Conservation (phyloP, 2,797 vertebrate genomes). For the Mormyrops attenuatus region DNA sequence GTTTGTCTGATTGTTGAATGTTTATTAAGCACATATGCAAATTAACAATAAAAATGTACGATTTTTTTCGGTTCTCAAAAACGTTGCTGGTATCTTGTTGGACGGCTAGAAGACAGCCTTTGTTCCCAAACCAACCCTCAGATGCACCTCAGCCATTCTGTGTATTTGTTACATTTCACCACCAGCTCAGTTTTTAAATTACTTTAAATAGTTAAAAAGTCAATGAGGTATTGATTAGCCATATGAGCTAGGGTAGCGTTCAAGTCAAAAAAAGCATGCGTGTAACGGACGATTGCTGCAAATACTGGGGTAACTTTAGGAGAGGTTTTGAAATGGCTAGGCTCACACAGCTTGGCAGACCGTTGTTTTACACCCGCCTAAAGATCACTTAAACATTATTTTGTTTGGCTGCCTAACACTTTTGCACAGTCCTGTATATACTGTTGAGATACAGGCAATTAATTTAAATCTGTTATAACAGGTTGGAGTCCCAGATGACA, state of each 20-base stretch:
- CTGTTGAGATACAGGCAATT: background rate
- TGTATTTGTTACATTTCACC: background rate
- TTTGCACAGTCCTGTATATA: background rate
- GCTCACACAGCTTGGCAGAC: background rate
- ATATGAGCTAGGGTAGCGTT: background rate
- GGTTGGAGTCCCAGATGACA: conserved; percentile 95
- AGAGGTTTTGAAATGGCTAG: background rate
- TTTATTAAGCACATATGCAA: background rate
- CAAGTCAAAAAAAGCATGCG: background rate
- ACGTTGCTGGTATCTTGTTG: background rate
- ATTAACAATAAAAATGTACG: background rate
- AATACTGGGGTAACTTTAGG: background rate
- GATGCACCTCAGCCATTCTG: background rate
- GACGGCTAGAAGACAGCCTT: background rate
- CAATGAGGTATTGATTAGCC: background rate
- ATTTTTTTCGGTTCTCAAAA: background rate
- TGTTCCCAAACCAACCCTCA: background rate
- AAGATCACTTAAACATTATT: background rate
- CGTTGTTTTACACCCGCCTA: background rate
- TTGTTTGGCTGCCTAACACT: background rate
- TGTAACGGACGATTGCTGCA: background rate
- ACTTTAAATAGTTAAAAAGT: background rate
- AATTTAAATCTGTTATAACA: conserved; percentile 37
- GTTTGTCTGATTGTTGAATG: background rate
- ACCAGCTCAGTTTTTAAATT: background rate